Evolutionary conservation across 2,888 invertebrate species (phyloP), one percentile per base, ranked within the genome.

Genomic region (Drosophila mimica): DNA sequence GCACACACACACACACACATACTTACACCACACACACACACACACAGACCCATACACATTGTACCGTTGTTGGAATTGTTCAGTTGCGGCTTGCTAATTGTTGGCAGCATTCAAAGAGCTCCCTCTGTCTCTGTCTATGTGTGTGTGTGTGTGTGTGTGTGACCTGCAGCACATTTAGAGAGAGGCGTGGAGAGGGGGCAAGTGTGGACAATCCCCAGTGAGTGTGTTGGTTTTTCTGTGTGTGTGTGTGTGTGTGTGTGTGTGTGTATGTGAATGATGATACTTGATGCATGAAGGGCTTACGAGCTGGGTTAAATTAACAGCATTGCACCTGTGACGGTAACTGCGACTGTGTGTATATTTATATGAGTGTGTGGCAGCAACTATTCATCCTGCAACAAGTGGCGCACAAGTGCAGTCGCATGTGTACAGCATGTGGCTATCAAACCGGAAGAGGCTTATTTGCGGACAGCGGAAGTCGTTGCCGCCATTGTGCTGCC

Each of bases 401-500:
- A 62, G 52, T 52, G 40, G 36, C n/a, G 51, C 20, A 40, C 43
- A 31, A 43, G 25, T 58, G 58, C 43, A 46, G 17, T 17, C 31
- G 46, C 46, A 49, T 28, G 28, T 49, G 28, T 49, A 68, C 69
- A 74, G 61, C 75, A 69, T 75, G 69, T 61, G 73, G 59, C 59
- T 28, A 57, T 17, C 49, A 38, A 60, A 65, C 79, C 82, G 82
- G 82, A 83, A 82, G 82, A 75, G 80, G 75, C 84, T 84, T 82
- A 84, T 83, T 83, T 82, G 77, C 83, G 79, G 67, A 59, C 67
- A 68, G 70, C 79, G 79, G 79, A 79, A 79, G 79, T 76, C 52
- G 40, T 74, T 70, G 60, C 48, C 38, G 51, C 52, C 64, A 57
- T 68, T 57, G 70, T 72, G 38, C 11, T 9, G 49, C 57, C 48